phyloP scores from a whole-genome alignment of 1,140 invertebrate species.

The Coenobita brevimanus region DNA sequence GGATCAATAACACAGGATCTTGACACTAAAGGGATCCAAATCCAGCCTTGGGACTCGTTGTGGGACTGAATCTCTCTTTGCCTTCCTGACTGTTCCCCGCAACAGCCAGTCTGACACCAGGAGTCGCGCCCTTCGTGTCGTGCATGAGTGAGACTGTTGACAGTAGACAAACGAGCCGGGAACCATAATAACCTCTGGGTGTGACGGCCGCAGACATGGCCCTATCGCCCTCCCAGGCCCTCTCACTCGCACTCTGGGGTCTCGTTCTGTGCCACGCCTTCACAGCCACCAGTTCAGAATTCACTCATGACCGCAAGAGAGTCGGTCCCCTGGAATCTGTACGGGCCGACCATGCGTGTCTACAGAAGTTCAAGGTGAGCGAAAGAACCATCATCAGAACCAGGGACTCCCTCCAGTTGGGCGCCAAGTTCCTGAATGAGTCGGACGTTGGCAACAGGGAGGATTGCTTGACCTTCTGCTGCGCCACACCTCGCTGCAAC shows the following conservation, averaged over 20 bases:
- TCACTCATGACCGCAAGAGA: slow-evolving; percentile 67
- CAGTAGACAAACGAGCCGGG: slow-evolving; percentile 31
- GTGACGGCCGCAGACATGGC: slow-evolving; percentile 27
- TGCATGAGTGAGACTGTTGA: slow-evolving; percentile 42
- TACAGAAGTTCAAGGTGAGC: slow-evolving; percentile 88
- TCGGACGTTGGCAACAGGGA: slow-evolving; percentile 83
- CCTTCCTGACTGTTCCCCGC: background rate
- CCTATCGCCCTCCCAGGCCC: background rate
- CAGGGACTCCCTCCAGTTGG: slow-evolving; percentile 88
- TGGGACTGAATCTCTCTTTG: background rate
- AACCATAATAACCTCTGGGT: background rate
- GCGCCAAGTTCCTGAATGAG: slow-evolving; percentile 91
- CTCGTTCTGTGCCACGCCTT: slow-evolving; percentile 2
- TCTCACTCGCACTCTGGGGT: background rate
- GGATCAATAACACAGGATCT: slow-evolving; percentile 43
- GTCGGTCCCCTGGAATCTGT: slow-evolving; percentile 55
- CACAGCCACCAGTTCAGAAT: slow-evolving; percentile 4
- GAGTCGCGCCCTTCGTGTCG: background rate
- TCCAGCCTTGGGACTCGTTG: background rate
- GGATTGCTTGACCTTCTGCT: slow-evolving; percentile 90
- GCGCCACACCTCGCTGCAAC: slow-evolving; percentile 88
- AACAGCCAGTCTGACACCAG: background rate
- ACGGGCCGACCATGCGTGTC: slow-evolving; percentile 71
- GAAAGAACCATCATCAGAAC: slow-evolving; percentile 92
- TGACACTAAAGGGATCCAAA: slow-evolving; percentile 15